A percentile compares a stretch with the other conserved stretches of the same genome.
These are phyloP conservation scores for Leistus spinibarbis DNA, from an alignment of 2,888 invertebrate species.

Conservation along the genomic window DNA sequence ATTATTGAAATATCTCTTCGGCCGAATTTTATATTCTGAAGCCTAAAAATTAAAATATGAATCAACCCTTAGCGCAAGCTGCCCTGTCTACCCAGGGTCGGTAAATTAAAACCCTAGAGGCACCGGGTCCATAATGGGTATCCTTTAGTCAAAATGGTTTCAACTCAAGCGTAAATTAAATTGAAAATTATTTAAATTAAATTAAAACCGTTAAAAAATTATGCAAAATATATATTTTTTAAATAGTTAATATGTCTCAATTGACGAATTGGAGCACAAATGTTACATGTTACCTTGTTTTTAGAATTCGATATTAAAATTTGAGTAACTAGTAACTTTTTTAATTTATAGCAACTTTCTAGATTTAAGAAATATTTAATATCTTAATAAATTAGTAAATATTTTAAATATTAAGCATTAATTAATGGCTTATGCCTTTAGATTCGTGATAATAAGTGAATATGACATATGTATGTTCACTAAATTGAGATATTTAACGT, in stretches of 20 bases:
- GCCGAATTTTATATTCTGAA: no score
- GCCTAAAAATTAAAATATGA: background rate
- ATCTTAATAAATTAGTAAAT: no score
- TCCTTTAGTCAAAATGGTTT: background rate
- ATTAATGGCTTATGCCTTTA: no score
- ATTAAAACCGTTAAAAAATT: background rate
- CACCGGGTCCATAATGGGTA: background rate
- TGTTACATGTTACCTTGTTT: background rate
- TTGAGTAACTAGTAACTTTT: no score
- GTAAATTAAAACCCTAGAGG: background rate
- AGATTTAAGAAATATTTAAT: no score
- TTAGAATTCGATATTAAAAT: no score
- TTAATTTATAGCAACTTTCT: no score
- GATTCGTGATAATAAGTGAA: background rate
- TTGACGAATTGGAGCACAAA: background rate
- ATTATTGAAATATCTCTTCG: no score
- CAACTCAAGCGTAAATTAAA: background rate
- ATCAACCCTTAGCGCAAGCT: background rate
- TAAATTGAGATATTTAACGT: slow-evolving; percentile 11
- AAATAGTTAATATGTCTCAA: background rate
- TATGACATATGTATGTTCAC: background rate
- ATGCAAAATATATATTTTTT: background rate
- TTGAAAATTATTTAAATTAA: background rate
- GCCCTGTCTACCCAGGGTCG: background rate
- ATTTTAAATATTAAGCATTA: no score